A percentile compares a stretch with the other conserved stretches of the same genome.
These are phyloP conservation scores for Lophius americanus DNA, from an alignment of 2,797 vertebrate genomes.

Conservation along the genomic window DNA sequence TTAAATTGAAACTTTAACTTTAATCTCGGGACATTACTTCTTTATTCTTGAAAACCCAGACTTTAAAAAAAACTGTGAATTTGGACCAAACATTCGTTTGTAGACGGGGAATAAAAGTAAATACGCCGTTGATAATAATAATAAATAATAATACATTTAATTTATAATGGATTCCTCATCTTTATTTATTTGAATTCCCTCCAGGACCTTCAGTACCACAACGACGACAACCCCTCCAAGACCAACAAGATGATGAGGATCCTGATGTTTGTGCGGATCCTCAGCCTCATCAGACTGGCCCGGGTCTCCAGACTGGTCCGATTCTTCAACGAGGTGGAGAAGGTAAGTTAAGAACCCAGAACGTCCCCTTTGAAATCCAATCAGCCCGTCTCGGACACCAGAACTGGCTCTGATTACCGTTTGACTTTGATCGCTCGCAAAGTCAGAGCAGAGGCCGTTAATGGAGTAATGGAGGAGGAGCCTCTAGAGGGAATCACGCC, in stretches of 20 bases:
- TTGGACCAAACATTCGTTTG: too few relatives aligned
- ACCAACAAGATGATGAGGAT: conserved; percentile 83
- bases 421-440: conserved; percentile 18
- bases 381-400: conserved; percentile 19
- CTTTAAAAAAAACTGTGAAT: too few relatives aligned
- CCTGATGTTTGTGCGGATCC: conserved; percentile 84
- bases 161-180: background rate
- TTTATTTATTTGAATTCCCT: background rate
- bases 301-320: conserved; percentile 81
- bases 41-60: too few relatives aligned
- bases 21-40: too few relatives aligned
- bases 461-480: too few relatives aligned
- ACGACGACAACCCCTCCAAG: conserved; percentile 75
- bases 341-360: conserved; percentile 64
- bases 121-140: background rate
- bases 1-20: too few relatives aligned
- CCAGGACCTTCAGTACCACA: conserved; percentile 77
- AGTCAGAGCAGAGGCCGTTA: conserved; percentile 1
- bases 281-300: conserved; percentile 81
- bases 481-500: too few relatives aligned
- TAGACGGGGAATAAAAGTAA: too few relatives aligned
- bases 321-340: conserved; percentile 85
- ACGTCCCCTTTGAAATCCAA: conserved; percentile 33
- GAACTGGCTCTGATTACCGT: conserved; percentile 17
- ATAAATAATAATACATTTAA: too few relatives aligned